Evolutionary conservation across 2,797 vertebrate genomes (phyloP).

Genomic region (Sebastes oblongus): DNA sequence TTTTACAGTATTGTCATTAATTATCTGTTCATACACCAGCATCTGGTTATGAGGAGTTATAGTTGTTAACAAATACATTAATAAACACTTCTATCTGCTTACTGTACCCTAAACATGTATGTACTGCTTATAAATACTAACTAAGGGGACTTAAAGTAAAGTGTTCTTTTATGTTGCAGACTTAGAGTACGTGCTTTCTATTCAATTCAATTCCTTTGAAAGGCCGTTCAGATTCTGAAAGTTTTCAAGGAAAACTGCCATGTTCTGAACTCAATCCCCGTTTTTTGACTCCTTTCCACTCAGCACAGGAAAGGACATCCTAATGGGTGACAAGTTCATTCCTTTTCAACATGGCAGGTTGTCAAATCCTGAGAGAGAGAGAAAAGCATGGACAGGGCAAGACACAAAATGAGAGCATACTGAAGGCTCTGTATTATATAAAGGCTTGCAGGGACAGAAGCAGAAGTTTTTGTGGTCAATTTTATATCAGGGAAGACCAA

Average conservation of each 20-base stretch:
- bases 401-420: not conserved
- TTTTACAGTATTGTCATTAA: not conserved
- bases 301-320: slow-evolving; percentile 19
- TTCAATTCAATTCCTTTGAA: not conserved
- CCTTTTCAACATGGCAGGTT: slow-evolving; percentile 22
- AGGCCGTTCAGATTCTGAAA: not conserved
- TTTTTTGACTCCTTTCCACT: slow-evolving; percentile 16
- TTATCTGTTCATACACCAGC: not conserved
- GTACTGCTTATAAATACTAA: not conserved
- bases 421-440: not conserved
- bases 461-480: not conserved
- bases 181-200: not conserved
- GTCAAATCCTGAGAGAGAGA: slow-evolving; percentile 14
- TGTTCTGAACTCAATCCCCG: slow-evolving; percentile 8
- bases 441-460: not conserved
- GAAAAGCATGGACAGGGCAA: not conserved
- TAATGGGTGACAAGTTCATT: slow-evolving; percentile 42
- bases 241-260: slow-evolving; percentile 16
- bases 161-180: not conserved
- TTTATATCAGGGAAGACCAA: not conserved
- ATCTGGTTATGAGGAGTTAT: not conserved
- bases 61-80: not conserved
- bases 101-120: too few species aligned
- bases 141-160: not conserved
- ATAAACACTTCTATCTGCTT: not conserved